phyloP scores from a whole-genome alignment of 2,113 vertebrate genomes.

The Gasterosteus nipponicus region DNA sequence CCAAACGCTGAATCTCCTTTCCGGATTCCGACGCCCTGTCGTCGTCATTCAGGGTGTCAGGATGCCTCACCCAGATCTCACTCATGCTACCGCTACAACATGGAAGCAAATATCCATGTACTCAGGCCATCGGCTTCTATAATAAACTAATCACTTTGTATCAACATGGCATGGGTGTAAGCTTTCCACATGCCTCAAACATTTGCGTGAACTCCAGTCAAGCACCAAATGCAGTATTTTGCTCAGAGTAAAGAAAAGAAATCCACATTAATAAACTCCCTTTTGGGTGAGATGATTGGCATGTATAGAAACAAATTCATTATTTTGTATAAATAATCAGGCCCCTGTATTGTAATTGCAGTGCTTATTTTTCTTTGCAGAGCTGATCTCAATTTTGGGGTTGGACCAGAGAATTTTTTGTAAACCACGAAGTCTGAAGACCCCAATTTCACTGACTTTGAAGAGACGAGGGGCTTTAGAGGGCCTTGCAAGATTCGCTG shows the following conservation, averaged over 20 bases:
- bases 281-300: constrained; percentile 78
- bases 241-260: constrained; percentile 29
- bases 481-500: constrained; percentile 19
- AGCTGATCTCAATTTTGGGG: constrained; percentile 66
- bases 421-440: constrained; percentile 57
- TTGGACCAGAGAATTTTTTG: constrained; percentile 61
- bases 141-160: constrained; percentile 84
- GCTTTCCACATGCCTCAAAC: constrained; percentile 75
- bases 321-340: constrained; percentile 81
- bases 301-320: constrained; percentile 79
- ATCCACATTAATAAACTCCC: constrained; percentile 62
- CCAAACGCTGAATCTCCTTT: constrained; percentile 17
- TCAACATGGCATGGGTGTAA: constrained; percentile 78
- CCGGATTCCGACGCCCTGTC: constrained; percentile 37
- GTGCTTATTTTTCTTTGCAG: constrained; percentile 79
- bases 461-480: constrained; percentile 52
- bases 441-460: constrained; percentile 48
- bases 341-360: constrained; percentile 75
- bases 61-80: constrained; percentile 31
- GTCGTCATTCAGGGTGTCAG: constrained; percentile 55
- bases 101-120: constrained; percentile 65
- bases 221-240: constrained; percentile 44
- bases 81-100: constrained; percentile 60
- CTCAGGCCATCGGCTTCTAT: constrained; percentile 69
- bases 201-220: constrained; percentile 63